Evolutionary conservation across 2,888 invertebrate species (phyloP), one percentile per base, ranked within the genome.

Genomic region (Plebejus argus): DNA sequence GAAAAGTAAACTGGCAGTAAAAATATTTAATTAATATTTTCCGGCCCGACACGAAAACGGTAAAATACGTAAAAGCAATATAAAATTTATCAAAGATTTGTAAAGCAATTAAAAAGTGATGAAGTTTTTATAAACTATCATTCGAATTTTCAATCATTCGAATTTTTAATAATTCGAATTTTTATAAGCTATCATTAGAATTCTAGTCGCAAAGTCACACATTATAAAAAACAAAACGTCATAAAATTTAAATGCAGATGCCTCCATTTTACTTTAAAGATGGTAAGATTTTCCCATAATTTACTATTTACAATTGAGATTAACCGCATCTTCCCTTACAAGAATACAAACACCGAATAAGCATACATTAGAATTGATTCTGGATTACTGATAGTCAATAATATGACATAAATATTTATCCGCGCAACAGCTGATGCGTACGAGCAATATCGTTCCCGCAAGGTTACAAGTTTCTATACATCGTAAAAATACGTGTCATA

Each of bases 401-500:
- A 7, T 45, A 72, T 45, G 35, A 33, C 15, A 45, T 72, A 72
- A 72, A 72, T 72, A 72, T 72, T 72, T 72, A 39, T 45, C 23
- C 45, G 8, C 5, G 39, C 20, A 66, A 72, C 72, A 45, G 39
- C 39, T 72, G 72, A 45, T 72, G 72, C 72, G 72, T 39, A 72
- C 39, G 10, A 72, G 23, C 20, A 72, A 49, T 72, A 72, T 72
- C 7, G 20, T 6, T 53, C 15, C 18, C 7, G 49, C 74, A 74
- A 77, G 70, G 71, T 35, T 77, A 28, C 39, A n/a, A 39, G 56
- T 71, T 61, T 56, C 58, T 72, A 72, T 71, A 39, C 39, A 58
- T 71, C 71, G 71, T 71, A 77, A 58, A 53, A 56, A 72, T 77
- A 72, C 72, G 72, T 78, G 77, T 79, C 76, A 81, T 79, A 77